Evolutionary conservation across 2,113 vertebrate genomes (phyloP), one percentile per base, ranked within the genome.

Genomic region (Phalacrocorax aristotelis): DNA sequence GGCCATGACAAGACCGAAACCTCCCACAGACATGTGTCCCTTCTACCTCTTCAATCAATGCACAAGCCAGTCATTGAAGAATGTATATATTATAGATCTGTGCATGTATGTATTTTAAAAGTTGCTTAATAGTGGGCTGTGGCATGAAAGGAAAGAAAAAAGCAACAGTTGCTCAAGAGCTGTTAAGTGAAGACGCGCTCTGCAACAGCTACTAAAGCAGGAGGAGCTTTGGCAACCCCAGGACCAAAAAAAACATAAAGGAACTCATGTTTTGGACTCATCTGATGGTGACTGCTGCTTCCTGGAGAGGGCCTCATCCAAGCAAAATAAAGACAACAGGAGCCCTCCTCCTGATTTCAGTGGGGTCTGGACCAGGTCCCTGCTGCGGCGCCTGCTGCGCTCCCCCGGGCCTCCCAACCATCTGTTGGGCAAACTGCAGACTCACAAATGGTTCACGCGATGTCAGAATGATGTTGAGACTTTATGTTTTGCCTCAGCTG

Each of bases 61-160:
- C 70, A 78, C 68, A 74, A 93, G 23, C 16, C n/a, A 96, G 74
- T 32, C 69, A 83, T 13, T 94, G 65, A 78, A 88, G 84, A 93
- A 82, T 72, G 34, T 76, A 30, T 68, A 13, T 51, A 65, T 76
- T 77, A 65, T 57, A 68, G 62, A 86, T 92, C 25, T 72, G 61
- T 65, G 25, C 38, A 85, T 91, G 23, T 23, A 83, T 58, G 51
- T 64, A 60, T 87, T 87, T 80, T 79, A 13, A 40, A 97, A 91
- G 75, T 96, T 96, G 77, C 90, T 93, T 95, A 96, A 93, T 91
- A 95, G 75, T 79, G 69, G 92, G 65, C 40, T 95, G 72, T 88
- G 91, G 44, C 79, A 75, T 83, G 90, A 95, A 95, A 91, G 58
- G 69, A 87, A 93, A 77, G 64, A 87, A 93, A 95, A 95, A 94